Conservation (phyloP, 1,140 invertebrate genomes). For the Euura lappo region DNA sequence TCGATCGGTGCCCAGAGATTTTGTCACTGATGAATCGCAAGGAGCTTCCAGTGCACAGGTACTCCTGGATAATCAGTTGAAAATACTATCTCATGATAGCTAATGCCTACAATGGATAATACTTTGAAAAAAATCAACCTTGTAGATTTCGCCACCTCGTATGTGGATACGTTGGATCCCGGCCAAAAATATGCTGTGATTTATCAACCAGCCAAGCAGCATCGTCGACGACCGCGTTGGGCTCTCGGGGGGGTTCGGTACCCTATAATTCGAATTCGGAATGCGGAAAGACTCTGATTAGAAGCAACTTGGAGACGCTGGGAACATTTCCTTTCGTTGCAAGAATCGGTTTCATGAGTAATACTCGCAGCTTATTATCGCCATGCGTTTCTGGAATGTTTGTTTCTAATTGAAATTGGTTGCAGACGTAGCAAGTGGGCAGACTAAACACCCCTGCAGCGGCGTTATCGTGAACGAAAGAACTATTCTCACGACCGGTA, state of each 20-base stretch:
- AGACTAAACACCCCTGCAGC: constrained; percentile 39
- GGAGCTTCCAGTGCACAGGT: constrained; percentile 42
- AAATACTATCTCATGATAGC: not conserved
- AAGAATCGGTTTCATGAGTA: constrained; percentile 43
- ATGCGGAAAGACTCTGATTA: constrained; percentile 39
- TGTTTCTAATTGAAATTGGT: constrained; percentile 21
- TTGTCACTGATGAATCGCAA: constrained; percentile 33
- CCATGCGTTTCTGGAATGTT: not conserved
- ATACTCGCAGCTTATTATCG: no score
- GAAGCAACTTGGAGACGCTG: constrained; percentile 27
- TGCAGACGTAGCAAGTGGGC: constrained; percentile 35
- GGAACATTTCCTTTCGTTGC: constrained; percentile 46
- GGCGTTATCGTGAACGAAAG: constrained; percentile 43
- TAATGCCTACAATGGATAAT: not conserved
- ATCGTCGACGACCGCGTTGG: not conserved
- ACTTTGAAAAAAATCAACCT: no score
- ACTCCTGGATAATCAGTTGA: not conserved
- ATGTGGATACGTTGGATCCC: constrained; percentile 38
- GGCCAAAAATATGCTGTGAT: constrained; percentile 42
- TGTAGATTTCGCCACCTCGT: constrained; percentile 43
- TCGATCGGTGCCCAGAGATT: constrained; percentile 37
- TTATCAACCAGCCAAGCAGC: not conserved
- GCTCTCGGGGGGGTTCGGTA: not conserved
- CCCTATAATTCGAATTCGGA: constrained; percentile 20
- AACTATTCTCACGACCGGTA: constrained; percentile 43